Percentiles rank a stretch among this genome's conserved stretches.
Conservation (phyloP, 2,888 invertebrate species). For the Neria commutata region DNA sequence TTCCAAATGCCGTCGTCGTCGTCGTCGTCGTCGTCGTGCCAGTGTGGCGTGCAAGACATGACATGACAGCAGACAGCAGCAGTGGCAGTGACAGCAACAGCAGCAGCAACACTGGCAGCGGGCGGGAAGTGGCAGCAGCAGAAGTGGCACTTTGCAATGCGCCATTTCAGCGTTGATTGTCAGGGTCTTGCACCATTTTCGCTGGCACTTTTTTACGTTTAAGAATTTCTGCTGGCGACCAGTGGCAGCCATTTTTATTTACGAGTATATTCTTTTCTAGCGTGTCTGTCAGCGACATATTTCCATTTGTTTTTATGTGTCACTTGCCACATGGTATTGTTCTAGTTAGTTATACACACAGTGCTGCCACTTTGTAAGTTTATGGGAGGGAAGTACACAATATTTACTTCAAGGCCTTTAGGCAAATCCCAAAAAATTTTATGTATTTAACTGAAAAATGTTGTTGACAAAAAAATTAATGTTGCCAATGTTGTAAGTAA, state of each 20-base stretch:
- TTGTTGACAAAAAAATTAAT: too few relatives aligned
- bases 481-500: too few relatives aligned
- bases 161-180: constrained; percentile 26
- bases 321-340: too few relatives aligned
- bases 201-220: neutral
- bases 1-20: constrained; percentile 14
- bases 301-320: constrained; percentile 3
- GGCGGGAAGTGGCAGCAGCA: constrained; percentile 23
- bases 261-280: constrained; percentile 4
- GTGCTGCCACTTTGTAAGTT: too few relatives aligned
- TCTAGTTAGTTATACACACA: too few relatives aligned
- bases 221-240: neutral
- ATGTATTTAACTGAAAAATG: too few relatives aligned
- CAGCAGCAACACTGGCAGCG: neutral
- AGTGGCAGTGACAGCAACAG: neutral
- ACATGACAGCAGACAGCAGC: constrained; percentile 17
- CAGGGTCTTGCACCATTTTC: constrained; percentile 30
- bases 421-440: too few relatives aligned
- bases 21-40: too few relatives aligned
- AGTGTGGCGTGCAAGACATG: constrained; percentile 24
- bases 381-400: too few relatives aligned
- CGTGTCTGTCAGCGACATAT: constrained; percentile 24
- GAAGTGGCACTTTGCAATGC: constrained; percentile 27
- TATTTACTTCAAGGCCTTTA: too few relatives aligned
- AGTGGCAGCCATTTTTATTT: constrained; percentile 4